Percentiles rank a stretch among this genome's conserved stretches.
phyloP scores from a whole-genome alignment of 92 coral and sea anemone species.

The Epizoanthus stellaris region DNA sequence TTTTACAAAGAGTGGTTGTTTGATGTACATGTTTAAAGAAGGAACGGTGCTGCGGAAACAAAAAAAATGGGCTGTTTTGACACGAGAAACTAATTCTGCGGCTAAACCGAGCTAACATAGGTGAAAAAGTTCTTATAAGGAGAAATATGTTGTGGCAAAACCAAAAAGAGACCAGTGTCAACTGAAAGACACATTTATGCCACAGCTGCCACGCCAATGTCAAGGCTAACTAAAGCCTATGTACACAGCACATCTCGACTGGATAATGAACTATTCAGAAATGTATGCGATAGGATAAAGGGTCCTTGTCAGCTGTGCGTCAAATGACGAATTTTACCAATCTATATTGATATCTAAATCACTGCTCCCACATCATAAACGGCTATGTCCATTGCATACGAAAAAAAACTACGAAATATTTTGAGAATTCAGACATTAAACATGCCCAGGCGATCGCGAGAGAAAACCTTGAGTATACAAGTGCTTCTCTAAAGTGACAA shows the following conservation, averaged over 20 bases:
- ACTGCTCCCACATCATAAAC: neutral
- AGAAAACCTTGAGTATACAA: slow-evolving; percentile 7
- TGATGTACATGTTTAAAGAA: too few species aligned
- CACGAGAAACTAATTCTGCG: too few species aligned
- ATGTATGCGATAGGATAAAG: slow-evolving; percentile 2
- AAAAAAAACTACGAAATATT: neutral
- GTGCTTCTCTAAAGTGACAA: slow-evolving; percentile 21
- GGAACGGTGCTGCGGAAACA: too few species aligned
- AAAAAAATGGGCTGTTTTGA: too few species aligned
- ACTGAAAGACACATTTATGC: slow-evolving; percentile 16
- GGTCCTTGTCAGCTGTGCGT: neutral
- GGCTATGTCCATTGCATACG: neutral
- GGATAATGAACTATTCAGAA: slow-evolving; percentile 21
- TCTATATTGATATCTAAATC: neutral
- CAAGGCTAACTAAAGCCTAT: neutral
- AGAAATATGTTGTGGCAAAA: too few species aligned
- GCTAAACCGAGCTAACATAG: too few species aligned
- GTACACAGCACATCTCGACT: slow-evolving; percentile 14
- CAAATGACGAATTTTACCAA: neutral
- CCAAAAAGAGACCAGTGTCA: neutral
- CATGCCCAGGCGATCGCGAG: neutral
- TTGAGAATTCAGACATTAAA: slow-evolving; percentile 5
- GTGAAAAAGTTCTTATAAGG: neutral
- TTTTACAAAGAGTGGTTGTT: too few species aligned
- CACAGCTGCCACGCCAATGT: neutral